Base-by-base conservation (phyloP, 2,113 vertebrate genomes). In the Chauna torquata region DNA sequence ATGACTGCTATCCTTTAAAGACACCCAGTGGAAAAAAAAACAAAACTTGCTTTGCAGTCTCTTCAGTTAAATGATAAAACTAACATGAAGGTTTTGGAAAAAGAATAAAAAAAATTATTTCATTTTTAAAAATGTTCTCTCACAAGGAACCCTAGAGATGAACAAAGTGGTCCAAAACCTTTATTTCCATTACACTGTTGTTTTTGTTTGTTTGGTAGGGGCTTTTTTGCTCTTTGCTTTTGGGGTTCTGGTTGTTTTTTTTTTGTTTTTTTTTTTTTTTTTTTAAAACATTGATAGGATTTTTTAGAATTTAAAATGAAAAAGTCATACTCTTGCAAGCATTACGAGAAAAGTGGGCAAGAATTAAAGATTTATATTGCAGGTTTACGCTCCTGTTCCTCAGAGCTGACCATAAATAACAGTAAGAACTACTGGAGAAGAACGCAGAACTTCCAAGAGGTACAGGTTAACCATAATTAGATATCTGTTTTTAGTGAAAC, bases 391-490 rank as follows among this genome's bases (percentile, higher is more conserved):
- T 59, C 32, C 40, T 85, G 52, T 16, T 91, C 58, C 75, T 84
- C 44, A n/a, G 42, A 69, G 45, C 30, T 88, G 55, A 89, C 70
- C 69, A 68, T 45, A 88, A 94, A 81, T 50, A 88, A 90, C 54
- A 92, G 25, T 19, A 92, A 57, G 36, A 92, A 86, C 85, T 77
- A 82, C 90, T 2, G 74, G 14, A 91, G 85, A 90, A 93, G 85
- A 77, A 90, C 83, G 86, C 55, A 93, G 79, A 95, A 92, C 27
- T 88, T 40, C 57, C n/a, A 82, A 49, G 45, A 90, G 82, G 78
- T 23, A 82, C 71, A 88, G 71, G 92, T 86, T 92, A 94, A 88
- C 85, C 85, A 93, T 92, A 81, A 92, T 88, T 85, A 88, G 79
- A 61, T 82, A 87, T 38, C 62, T 90, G 79, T 49, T 95, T 82